phyloP scores from a whole-genome alignment of 1,140 invertebrate genomes.

The Monochamus saltuarius region DNA sequence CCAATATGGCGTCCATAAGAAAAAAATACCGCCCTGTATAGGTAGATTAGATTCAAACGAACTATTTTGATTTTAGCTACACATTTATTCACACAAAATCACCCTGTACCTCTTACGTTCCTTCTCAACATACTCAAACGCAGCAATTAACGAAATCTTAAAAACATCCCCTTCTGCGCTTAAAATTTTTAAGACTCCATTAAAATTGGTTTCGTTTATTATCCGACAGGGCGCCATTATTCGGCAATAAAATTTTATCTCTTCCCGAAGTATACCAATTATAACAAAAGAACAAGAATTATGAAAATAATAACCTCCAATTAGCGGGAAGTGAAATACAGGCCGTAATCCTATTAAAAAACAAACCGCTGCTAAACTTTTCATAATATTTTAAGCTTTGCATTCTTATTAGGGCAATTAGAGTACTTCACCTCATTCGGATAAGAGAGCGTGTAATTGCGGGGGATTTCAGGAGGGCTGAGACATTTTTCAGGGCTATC shows the following conservation, averaged over 20 bases:
- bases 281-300: slow-evolving; percentile 40
- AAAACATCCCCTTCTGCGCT: no score
- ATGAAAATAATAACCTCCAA: slow-evolving; percentile 43
- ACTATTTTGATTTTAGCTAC: no score
- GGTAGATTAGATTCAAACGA: no score
- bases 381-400: slow-evolving; percentile 44
- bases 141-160: no score
- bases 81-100: no score
- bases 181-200: no score
- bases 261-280: slow-evolving; percentile 27
- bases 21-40: no score
- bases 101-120: no score
- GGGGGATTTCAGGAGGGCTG: not conserved
- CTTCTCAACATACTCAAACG: no score
- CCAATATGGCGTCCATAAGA: no score
- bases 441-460: slow-evolving; percentile 9
- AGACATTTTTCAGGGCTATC: slow-evolving; percentile 2
- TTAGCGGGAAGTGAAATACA: slow-evolving; percentile 39
- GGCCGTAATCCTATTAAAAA: slow-evolving; percentile 42
- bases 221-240: no score
- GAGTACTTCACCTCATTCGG: slow-evolving; percentile 34
- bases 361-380: slow-evolving; percentile 40
- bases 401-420: slow-evolving; percentile 44
- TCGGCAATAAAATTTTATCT: slow-evolving; percentile 39
- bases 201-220: no score